Evolutionary conservation across 2,888 invertebrate genomes (phyloP).

Genomic region (Conistra vaccinii): DNA sequence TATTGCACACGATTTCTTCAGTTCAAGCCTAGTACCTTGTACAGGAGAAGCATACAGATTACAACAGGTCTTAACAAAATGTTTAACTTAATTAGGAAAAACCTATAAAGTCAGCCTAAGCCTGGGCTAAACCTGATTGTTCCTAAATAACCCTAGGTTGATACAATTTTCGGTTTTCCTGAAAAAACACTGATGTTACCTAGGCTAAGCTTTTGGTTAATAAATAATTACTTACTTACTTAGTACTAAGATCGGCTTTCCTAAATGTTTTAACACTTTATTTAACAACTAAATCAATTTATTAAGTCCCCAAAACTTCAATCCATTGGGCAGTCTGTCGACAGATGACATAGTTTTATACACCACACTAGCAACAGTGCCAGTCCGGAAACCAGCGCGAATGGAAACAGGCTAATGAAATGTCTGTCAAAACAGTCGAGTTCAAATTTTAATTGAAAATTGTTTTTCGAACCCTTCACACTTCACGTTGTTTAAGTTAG

Average conservation of each 20-base stretch:
- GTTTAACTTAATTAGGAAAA: neutral
- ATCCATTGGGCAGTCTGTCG: constrained; percentile 9
- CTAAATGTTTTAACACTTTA: too few species aligned
- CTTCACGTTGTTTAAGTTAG: constrained; percentile 73
- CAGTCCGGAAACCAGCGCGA: constrained; percentile 66
- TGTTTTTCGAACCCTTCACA: constrained; percentile 81
- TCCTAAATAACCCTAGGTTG: too few species aligned
- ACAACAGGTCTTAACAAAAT: too few species aligned
- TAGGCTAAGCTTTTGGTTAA: too few species aligned
- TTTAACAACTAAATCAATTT: neutral
- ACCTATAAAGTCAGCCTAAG: neutral
- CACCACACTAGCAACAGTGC: constrained; percentile 39
- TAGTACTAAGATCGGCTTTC: too few species aligned
- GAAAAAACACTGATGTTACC: too few species aligned
- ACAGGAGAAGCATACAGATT: too few species aligned
- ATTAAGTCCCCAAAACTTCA: neutral
- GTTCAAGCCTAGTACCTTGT: too few species aligned
- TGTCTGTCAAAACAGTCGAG: constrained; percentile 85
- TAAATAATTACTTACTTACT: too few species aligned
- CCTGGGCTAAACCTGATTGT: neutral
- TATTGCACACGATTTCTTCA: too few species aligned
- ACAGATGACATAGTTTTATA: constrained; percentile 51
- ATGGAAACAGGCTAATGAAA: constrained; percentile 88
- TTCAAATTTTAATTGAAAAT: constrained; percentile 86
- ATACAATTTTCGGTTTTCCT: too few species aligned